A percentile compares a stretch with the other conserved stretches of the same genome.
These are phyloP conservation scores for Lasiommata megera DNA, from an alignment of 2,888 invertebrate genomes.

Conservation along the genomic window DNA sequence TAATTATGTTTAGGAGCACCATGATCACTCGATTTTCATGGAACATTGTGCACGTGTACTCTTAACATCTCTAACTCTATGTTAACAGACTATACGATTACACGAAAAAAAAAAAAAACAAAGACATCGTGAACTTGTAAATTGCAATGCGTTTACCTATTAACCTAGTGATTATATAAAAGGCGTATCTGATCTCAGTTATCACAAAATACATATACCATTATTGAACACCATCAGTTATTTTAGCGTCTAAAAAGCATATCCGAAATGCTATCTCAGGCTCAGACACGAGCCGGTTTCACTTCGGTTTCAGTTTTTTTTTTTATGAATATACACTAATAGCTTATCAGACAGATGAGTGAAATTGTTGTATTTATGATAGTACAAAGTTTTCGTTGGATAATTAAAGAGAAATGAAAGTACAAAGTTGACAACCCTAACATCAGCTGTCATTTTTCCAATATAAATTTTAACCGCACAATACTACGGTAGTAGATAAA, in stretches of 20 bases:
- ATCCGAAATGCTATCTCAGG: conserved; percentile 16
- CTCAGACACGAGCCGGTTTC: not conserved
- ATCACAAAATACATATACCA: conserved; percentile 37
- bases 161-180: conserved; percentile 49
- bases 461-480: too few species aligned
- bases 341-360: too few species aligned
- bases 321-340: too few species aligned
- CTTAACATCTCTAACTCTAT: conserved; percentile 59
- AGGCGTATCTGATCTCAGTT: conserved; percentile 51
- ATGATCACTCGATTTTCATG: conserved; percentile 38
- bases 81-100: conserved; percentile 67
- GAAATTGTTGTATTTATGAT: too few species aligned
- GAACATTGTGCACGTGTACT: conserved; percentile 65
- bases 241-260: conserved; percentile 36
- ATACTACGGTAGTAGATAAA: too few species aligned
- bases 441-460: too few species aligned
- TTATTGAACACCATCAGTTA: conserved; percentile 36
- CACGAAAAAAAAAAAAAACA: conserved; percentile 59
- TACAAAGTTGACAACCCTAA: too few species aligned
- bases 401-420: too few species aligned
- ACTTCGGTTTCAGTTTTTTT: not conserved
- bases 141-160: conserved; percentile 58
- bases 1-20: not conserved
- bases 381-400: too few species aligned
- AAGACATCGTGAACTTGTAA: conserved; percentile 59